A percentile compares a stretch with the other conserved stretches of the same genome.
Conservation (phyloP, 2,888 invertebrate species). For the Hoplodrina ambigua region DNA sequence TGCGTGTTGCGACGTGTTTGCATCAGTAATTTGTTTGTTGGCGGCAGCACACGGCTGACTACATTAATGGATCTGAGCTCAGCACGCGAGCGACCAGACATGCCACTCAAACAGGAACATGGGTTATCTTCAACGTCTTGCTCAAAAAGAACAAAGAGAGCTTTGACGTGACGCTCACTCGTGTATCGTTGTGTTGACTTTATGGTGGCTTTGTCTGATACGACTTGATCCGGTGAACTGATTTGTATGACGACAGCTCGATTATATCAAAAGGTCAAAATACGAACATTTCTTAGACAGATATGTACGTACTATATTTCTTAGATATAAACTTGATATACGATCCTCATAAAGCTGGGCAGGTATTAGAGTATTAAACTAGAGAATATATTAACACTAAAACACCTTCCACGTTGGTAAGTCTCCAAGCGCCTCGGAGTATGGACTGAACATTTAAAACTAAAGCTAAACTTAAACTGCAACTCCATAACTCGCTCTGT, state of each 20-base stretch:
- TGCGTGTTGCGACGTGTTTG: constrained; percentile 89
- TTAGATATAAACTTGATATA: constrained; percentile 17
- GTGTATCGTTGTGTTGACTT: constrained; percentile 41
- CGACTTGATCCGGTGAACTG: constrained; percentile 34
- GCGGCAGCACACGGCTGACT: constrained; percentile 86
- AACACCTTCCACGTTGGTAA: constrained; percentile 51
- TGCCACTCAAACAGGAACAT: constrained; percentile 70
- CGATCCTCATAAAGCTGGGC: constrained; percentile 3
- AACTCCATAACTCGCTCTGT: constrained; percentile 66
- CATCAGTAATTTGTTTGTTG: constrained; percentile 90
- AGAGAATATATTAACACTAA: constrained; percentile 40
- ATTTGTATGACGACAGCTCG: constrained; percentile 36
- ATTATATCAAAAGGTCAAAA: constrained; percentile 31
- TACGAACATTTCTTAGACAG: neutral
- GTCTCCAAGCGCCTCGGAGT: constrained; percentile 53
- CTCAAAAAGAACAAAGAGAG: constrained; percentile 67
- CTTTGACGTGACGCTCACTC: constrained; percentile 58
- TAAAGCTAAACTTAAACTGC: constrained; percentile 75
- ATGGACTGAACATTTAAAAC: constrained; percentile 64
- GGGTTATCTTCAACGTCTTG: constrained; percentile 69
- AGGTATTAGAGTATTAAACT: constrained; percentile 9
- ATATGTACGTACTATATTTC: neutral
- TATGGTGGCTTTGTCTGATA: constrained; percentile 47
- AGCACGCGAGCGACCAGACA: constrained; percentile 82
- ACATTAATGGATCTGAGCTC: constrained; percentile 87